Conservation (phyloP, 2,888 invertebrate genomes). For the Pyrrhia umbra region DNA sequence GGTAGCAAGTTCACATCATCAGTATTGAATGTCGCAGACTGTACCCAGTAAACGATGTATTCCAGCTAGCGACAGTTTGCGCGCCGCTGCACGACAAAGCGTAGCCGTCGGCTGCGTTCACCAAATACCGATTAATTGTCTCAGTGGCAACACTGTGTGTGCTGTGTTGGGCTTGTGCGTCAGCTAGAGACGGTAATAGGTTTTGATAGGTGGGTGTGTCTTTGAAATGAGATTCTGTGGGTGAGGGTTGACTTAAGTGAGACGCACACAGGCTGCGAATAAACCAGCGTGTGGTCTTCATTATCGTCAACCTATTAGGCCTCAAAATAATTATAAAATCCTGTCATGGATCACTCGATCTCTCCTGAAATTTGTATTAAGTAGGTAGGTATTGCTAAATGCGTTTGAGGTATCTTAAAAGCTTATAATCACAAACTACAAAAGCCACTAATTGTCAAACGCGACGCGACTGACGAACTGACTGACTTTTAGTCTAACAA, state of each 20-base stretch:
- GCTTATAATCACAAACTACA: background rate
- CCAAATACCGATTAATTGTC: constrained; percentile 24
- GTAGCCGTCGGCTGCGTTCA: background rate
- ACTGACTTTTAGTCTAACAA: background rate
- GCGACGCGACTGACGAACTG: background rate
- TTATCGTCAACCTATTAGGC: background rate
- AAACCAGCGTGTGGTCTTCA: no score
- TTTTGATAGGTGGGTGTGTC: background rate
- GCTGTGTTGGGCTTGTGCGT: background rate
- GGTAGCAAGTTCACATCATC: no score
- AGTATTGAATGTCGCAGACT: no score
- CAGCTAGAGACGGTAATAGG: background rate
- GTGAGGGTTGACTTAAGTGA: background rate
- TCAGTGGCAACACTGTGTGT: constrained; percentile 9
- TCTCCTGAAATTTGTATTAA: no score
- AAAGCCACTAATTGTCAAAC: no score
- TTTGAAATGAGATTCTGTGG: constrained; percentile 14
- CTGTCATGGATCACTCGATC: no score
- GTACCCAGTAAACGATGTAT: constrained; percentile 1
- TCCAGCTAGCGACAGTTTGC: constrained; percentile 12
- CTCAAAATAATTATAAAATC: no score
- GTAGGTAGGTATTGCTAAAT: no score
- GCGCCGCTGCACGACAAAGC: constrained; percentile 10
- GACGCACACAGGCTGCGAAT: no score
- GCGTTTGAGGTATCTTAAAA: background rate